A percentile compares a stretch with the other conserved stretches of the same genome.
Evolutionary conservation across 2,888 invertebrate species (phyloP).

Genomic region (Ornithoptera alexandrae): DNA sequence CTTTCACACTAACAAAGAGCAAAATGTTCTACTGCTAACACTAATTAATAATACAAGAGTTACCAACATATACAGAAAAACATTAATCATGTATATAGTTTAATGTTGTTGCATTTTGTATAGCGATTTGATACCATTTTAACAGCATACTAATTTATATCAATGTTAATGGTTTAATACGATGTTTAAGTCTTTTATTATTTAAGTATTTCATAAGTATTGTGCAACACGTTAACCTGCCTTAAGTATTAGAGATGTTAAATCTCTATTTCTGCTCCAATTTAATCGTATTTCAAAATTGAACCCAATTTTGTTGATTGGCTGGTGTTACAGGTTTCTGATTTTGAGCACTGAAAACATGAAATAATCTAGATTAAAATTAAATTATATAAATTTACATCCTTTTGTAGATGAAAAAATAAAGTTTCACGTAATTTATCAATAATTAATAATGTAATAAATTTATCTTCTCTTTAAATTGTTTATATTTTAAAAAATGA

Average conservation of each 20-base stretch:
- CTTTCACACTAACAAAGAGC: slow-evolving; percentile 36
- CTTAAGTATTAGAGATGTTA: slow-evolving; percentile 49
- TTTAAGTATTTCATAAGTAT: slow-evolving; percentile 54
- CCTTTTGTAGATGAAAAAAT: neutral
- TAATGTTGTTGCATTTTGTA: slow-evolving; percentile 36
- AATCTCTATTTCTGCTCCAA: slow-evolving; percentile 49
- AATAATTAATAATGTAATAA: too few species aligned
- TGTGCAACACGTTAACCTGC: slow-evolving; percentile 59
- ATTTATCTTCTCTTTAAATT: too few species aligned
- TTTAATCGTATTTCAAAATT: slow-evolving; percentile 54
- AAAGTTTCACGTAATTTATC: too few species aligned
- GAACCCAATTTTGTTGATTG: slow-evolving; percentile 75
- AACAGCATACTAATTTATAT: slow-evolving; percentile 14
- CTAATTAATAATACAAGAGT: slow-evolving; percentile 47
- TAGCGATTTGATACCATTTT: slow-evolving; percentile 43
- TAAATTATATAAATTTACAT: neutral
- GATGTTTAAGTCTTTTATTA: slow-evolving; percentile 15
- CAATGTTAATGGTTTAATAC: slow-evolving; percentile 10
- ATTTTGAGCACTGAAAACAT: slow-evolving; percentile 52
- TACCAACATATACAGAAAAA: slow-evolving; percentile 68
- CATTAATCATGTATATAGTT: slow-evolving; percentile 35
- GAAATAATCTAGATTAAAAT: neutral
- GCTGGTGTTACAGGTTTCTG: slow-evolving; percentile 65
- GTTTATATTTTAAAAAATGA: too few species aligned
- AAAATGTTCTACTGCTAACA: slow-evolving; percentile 39